Evolutionary conservation across 2,888 invertebrate species (phyloP).

Genomic region (Gastrophysa polygoni): DNA sequence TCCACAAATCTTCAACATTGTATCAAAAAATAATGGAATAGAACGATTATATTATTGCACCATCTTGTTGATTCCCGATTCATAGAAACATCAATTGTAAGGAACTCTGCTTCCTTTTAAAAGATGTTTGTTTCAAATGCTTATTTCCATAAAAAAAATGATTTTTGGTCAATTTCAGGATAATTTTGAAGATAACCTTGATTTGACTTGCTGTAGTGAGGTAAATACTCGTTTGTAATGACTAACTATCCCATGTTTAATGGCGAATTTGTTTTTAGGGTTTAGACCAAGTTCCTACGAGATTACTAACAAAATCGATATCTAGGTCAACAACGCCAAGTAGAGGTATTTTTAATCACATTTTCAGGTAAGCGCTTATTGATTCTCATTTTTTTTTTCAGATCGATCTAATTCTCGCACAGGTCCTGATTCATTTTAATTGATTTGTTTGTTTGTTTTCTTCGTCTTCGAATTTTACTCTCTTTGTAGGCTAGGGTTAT

Average conservation of each 20-base stretch:
- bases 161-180: too few species aligned
- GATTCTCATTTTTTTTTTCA: background rate
- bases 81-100: too few species aligned
- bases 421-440: constrained; percentile 43
- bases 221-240: too few species aligned
- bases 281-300: constrained; percentile 70
- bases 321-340: constrained; percentile 52
- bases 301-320: constrained; percentile 57
- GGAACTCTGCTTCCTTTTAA: too few species aligned
- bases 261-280: constrained; percentile 56
- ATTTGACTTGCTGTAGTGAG: constrained; percentile 47
- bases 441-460: constrained; percentile 24
- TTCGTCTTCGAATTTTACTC: constrained; percentile 11
- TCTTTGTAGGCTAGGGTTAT: constrained; percentile 5
- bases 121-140: too few species aligned
- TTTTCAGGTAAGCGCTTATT: constrained; percentile 8
- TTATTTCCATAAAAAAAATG: too few species aligned
- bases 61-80: too few species aligned
- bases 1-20: too few species aligned
- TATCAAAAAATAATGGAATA: too few species aligned
- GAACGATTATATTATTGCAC: too few species aligned
- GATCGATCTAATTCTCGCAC: constrained; percentile 28
- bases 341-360: constrained; percentile 43
- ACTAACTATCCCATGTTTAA: too few species aligned
- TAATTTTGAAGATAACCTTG: too few species aligned